Percentiles rank a stretch among this genome's conserved stretches.
phyloP scores from a whole-genome alignment of 2,113 vertebrate genomes.

The Caretta caretta region DNA sequence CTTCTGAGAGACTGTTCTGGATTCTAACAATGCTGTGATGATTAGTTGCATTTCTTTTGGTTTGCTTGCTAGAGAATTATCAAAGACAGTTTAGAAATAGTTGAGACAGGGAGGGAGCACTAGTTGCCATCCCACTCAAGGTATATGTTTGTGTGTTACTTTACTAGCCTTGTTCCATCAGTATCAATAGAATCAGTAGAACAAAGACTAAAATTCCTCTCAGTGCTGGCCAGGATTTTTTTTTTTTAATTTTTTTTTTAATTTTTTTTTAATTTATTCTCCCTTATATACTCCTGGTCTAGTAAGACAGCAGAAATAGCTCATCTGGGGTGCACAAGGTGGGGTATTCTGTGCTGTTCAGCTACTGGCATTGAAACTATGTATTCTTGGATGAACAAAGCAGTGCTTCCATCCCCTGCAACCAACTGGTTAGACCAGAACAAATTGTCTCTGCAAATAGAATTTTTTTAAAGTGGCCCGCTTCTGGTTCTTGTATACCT shows the following conservation, averaged over 20 bases:
- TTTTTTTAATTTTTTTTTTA: too few species aligned
- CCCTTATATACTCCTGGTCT: too few species aligned
- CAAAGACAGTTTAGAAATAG: neutral
- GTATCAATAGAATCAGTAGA: neutral
- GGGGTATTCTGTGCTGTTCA: neutral
- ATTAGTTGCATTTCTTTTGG: neutral
- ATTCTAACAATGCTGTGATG: neutral
- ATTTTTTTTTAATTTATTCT: neutral
- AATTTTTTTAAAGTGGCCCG: too few species aligned
- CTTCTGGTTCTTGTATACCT: too few species aligned
- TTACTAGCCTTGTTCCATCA: neutral
- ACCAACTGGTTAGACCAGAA: neutral
- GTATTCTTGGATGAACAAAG: neutral
- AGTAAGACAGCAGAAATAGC: neutral
- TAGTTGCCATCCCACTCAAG: neutral
- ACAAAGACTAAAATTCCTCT: neutral
- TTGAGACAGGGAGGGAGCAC: too few species aligned
- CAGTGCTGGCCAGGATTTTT: neutral
- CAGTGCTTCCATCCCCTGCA: neutral
- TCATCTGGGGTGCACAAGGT: neutral
- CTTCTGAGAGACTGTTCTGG: neutral
- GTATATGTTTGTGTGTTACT: neutral
- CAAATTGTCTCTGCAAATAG: rapidly evolving
- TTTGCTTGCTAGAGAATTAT: neutral
- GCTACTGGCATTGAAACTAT: neutral